Base-by-base conservation (phyloP, 2,797 vertebrate genomes). In the Phaenicophaeus curvirostris region DNA sequence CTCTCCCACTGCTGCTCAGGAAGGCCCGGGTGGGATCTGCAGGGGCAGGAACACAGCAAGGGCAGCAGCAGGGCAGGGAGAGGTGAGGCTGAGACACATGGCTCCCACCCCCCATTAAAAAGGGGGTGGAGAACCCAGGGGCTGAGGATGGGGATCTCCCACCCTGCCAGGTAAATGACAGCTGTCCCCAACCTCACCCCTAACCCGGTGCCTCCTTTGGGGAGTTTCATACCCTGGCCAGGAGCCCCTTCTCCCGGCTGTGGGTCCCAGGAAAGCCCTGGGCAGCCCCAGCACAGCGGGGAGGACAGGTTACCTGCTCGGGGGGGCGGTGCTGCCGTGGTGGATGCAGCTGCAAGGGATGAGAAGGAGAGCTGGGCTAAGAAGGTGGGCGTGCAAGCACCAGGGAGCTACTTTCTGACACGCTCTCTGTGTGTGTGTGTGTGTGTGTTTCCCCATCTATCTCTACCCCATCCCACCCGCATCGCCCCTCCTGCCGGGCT, bases 1-100 rank as follows among this genome's bases (percentile, higher is more conserved):
- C n/a, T n/a, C n/a, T n/a, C 23, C 54, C 3, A 0, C 48, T 39
- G 9, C 11, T 0, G 0, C 30, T 25, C n/a, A n/a, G n/a, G n/a
- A n/a, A n/a, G n/a, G n/a, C n/a, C n/a, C n/a, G n/a, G n/a, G n/a
- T n/a, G n/a, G 25, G 12, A 50, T 9, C 69, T 91, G 83, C 30
- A 28, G 11, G 57, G 35, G 54, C 54, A 76, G 18, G 27, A 66
- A 21, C 15, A 68, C 4, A 13, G 9, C 31, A 24, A 11, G 9
- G 35, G 33, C 42, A 68, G 31, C 41, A n/a, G 9, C 50, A 51
- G 42, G 18, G 21, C 13, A 13, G 50, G 55, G 41, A 68, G 66
- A 46, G 20, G n/a, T 35, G 58, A 39, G 33, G 81, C 54, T 3
- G 2, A n/a, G 7, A 66, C 39, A 54, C 5, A 2, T 25, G 4